Evolutionary conservation across 2,888 invertebrate species (phyloP).

Genomic region (Micoletzkya japonica): DNA sequence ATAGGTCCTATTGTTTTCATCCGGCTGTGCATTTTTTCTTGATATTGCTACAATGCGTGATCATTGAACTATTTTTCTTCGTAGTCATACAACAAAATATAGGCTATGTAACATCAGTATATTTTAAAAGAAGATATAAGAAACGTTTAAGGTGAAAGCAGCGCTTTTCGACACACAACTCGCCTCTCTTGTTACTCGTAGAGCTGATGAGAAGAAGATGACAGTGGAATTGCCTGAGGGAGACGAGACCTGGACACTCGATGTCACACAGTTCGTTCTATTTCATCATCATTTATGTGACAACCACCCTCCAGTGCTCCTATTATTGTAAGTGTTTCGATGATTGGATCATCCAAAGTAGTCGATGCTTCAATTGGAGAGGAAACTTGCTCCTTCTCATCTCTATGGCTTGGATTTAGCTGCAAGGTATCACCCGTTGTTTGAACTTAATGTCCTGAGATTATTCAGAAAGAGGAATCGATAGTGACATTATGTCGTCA

Average conservation of each 20-base stretch:
- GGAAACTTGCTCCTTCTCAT: constrained; percentile 50
- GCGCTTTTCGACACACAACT: constrained; percentile 52
- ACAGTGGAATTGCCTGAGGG: constrained; percentile 46
- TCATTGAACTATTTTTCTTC: no score
- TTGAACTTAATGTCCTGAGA: no score
- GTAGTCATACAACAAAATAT: no score
- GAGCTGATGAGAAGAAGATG: constrained; percentile 51
- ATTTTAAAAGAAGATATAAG: no score
- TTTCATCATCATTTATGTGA: neutral
- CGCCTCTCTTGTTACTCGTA: constrained; percentile 44
- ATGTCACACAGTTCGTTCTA: constrained; percentile 30
- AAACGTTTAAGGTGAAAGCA: constrained; percentile 50
- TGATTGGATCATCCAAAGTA: constrained; percentile 51
- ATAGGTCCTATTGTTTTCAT: no score
- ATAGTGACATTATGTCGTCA: constrained; percentile 27
- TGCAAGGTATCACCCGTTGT: constrained; percentile 3
- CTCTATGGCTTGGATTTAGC: constrained; percentile 47
- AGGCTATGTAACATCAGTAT: no score
- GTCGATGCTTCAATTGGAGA: constrained; percentile 52
- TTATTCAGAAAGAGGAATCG: neutral
- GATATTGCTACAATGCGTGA: no score
- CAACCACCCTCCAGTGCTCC: constrained; percentile 49
- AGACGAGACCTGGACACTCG: constrained; percentile 46
- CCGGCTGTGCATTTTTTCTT: no score
- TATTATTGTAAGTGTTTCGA: constrained; percentile 47